Evolutionary conservation across 2,888 invertebrate species (phyloP).

Genomic region (Itoplectis maculator): DNA sequence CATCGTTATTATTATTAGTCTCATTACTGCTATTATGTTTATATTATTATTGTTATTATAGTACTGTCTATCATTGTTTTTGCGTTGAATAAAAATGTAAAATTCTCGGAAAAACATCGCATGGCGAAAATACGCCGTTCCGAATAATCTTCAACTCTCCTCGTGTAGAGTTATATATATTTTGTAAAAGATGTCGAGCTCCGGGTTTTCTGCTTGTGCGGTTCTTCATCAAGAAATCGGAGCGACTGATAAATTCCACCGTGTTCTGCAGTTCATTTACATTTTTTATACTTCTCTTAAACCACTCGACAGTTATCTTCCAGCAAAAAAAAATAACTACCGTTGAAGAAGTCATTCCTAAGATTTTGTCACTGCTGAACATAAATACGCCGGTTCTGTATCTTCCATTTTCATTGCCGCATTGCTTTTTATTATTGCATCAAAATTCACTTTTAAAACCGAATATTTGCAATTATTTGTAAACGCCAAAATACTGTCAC

Average conservation of each 20-base stretch:
- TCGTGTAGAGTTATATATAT: slow-evolving; percentile 11
- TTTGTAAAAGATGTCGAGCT: background rate
- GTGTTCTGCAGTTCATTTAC: background rate
- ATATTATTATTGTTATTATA: slow-evolving; percentile 21
- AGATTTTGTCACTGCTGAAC: slow-evolving; percentile 5
- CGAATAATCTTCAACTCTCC: slow-evolving; percentile 8
- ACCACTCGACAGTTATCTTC: slow-evolving; percentile 27
- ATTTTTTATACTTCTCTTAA: slow-evolving; percentile 13
- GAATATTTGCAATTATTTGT: background rate
- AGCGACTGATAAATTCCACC: background rate
- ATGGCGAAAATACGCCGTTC: slow-evolving; percentile 2
- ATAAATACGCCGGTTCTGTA: background rate
- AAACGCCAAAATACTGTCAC: slow-evolving; percentile 24
- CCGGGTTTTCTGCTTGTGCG: background rate
- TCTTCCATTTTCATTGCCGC: slow-evolving; percentile 12
- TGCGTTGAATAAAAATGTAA: slow-evolving; percentile 24
- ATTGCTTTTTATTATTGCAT: background rate
- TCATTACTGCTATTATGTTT: slow-evolving; percentile 35
- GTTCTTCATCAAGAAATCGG: slow-evolving; percentile 12
- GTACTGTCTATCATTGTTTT: slow-evolving; percentile 29
- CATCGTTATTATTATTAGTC: slow-evolving; percentile 37
- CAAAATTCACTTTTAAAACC: background rate
- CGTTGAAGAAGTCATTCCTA: slow-evolving; percentile 21
- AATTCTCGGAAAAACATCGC: slow-evolving; percentile 7
- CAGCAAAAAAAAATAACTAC: slow-evolving; percentile 5